These are phyloP conservation scores for Brachymystax lenok DNA, from an alignment of 2,797 vertebrate genomes.

Conservation along the genomic window DNA sequence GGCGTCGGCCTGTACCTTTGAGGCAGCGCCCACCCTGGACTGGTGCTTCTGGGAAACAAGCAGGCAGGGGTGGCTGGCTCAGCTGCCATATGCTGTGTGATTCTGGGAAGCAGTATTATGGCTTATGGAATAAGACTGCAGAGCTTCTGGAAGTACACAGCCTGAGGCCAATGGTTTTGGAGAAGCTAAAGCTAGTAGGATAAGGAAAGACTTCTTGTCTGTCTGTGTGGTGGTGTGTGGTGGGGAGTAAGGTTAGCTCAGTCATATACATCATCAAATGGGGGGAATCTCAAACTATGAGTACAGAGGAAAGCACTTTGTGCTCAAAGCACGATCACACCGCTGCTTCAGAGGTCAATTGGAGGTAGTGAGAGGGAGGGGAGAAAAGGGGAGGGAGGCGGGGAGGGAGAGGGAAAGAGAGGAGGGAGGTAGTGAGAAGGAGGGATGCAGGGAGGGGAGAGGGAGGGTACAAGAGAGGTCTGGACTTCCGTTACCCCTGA, in stretches of 20 bases:
- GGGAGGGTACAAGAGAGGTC: neutral
- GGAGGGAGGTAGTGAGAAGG: slow-evolving; percentile 5
- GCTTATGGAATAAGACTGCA: slow-evolving; percentile 48
- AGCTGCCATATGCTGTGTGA: slow-evolving; percentile 34
- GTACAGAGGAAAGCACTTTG: slow-evolving; percentile 28
- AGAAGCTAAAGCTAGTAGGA: slow-evolving; percentile 5
- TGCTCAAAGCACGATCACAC: slow-evolving; percentile 18
- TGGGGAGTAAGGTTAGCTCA: neutral
- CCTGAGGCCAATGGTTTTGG: slow-evolving; percentile 28
- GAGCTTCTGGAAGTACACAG: slow-evolving; percentile 45
- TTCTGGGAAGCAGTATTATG: slow-evolving; percentile 53
- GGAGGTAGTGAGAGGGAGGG: neutral
- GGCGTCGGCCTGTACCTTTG: slow-evolving; percentile 51
- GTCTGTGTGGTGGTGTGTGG: slow-evolving; percentile 12
- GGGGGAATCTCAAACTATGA: neutral
- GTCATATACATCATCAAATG: neutral
- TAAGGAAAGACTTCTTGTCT: neutral
- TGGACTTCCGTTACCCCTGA: slow-evolving; percentile 13
- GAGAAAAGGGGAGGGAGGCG: slow-evolving; percentile 11
- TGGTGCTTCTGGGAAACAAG: neutral
- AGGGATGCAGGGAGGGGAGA: neutral
- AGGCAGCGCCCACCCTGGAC: slow-evolving; percentile 34
- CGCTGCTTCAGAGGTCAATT: neutral
- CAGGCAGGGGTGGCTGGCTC: slow-evolving; percentile 19
- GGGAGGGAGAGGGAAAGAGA: neutral